phyloP scores from a whole-genome alignment of 1,140 invertebrate genomes.

The Temnothorax nylanderi region DNA sequence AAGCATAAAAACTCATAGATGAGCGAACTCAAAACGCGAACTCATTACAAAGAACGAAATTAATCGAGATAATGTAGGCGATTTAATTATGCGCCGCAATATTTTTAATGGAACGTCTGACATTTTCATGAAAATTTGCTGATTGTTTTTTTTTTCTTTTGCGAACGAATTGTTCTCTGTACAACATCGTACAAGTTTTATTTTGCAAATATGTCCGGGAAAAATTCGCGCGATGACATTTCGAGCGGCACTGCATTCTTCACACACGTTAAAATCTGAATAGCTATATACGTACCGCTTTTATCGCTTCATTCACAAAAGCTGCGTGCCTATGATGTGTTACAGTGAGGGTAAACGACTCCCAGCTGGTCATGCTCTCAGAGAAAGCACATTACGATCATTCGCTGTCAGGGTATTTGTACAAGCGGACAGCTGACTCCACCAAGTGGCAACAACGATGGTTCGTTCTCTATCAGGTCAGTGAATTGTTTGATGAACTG shows the following conservation, averaged over 20 bases:
- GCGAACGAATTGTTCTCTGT: not conserved
- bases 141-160: not conserved
- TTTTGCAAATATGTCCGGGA: not conserved
- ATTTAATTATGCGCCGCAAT: not conserved
- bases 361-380: constrained; percentile 93
- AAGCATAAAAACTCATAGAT: not conserved
- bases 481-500: constrained; percentile 31
- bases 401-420: constrained; percentile 91
- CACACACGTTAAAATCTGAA: not conserved
- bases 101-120: not conserved
- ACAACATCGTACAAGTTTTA: not conserved
- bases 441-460: constrained; percentile 96
- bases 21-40: not conserved
- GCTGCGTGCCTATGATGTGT: not conserved
- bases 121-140: not conserved
- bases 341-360: constrained; percentile 91
- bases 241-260: not conserved
- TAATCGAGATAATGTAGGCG: not conserved
- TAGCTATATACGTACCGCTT: not conserved
- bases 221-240: not conserved
- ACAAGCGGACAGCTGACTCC: constrained; percentile 94
- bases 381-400: constrained; percentile 94
- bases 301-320: not conserved
- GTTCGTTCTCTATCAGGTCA: constrained; percentile 96
- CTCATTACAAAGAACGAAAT: not conserved